These are phyloP conservation scores for Erythrolamprus reginae DNA, from an alignment of 2,113 vertebrate species.

Conservation along the genomic window DNA sequence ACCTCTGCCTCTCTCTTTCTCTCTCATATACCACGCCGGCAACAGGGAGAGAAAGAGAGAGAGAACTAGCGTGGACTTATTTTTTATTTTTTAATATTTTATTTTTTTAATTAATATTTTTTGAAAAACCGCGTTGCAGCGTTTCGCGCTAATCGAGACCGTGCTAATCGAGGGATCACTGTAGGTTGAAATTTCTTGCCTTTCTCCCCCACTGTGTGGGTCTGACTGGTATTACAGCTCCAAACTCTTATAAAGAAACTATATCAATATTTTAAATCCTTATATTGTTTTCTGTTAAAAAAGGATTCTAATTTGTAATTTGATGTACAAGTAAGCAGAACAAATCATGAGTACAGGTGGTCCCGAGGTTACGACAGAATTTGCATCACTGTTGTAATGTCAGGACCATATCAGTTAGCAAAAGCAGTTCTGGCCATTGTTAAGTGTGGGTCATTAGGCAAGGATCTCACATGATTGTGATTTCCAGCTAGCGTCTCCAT, in stretches of 20 bases:
- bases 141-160: no score
- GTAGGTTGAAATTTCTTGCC: conserved; percentile 2
- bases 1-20: no score
- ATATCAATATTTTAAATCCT: background rate
- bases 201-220: background rate
- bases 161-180: no score
- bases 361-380: background rate
- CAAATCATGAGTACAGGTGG: background rate
- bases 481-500: background rate
- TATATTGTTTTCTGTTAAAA: background rate
- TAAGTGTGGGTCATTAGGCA: background rate
- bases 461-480: background rate
- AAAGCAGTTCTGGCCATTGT: background rate
- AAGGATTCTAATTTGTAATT: no score
- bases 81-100: no score
- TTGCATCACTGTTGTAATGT: background rate
- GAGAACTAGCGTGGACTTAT: no score
- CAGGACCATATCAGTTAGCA: background rate
- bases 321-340: background rate
- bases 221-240: background rate
- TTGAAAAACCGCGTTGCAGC: no score
- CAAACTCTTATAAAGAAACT: background rate
- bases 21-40: no score
- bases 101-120: no score
- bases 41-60: no score